These are phyloP conservation scores for Dicrostonyx torquatus DNA, from an alignment of 2,797 vertebrate genomes.

Conservation along the genomic window DNA sequence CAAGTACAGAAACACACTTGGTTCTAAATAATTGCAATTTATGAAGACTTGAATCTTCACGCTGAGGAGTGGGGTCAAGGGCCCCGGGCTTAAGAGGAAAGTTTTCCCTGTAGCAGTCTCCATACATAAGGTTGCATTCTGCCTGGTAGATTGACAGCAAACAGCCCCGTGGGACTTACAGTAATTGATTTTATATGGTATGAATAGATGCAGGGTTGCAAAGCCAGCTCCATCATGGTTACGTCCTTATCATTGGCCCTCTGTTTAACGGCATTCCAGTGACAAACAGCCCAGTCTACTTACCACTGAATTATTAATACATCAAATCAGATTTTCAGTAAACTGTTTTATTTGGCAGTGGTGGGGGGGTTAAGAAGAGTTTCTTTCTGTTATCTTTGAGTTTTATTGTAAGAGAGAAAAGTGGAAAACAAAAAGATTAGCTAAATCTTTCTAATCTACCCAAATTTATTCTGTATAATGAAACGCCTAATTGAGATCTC, in stretches of 20 bases:
- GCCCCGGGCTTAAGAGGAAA: not conserved
- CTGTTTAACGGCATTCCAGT: not conserved
- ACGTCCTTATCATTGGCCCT: slow-evolving; percentile 8
- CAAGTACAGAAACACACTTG: slow-evolving; percentile 41
- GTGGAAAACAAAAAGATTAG: not conserved
- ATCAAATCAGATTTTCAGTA: not conserved
- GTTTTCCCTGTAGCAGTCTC: not conserved
- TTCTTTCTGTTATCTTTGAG: not conserved
- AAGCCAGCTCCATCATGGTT: slow-evolving; percentile 28
- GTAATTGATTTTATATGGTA: slow-evolving; percentile 71
- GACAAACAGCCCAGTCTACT: not conserved
- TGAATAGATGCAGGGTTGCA: slow-evolving; percentile 11
- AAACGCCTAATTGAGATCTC: not conserved
- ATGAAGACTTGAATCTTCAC: slow-evolving; percentile 17
- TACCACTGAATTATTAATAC: slow-evolving; percentile 57
- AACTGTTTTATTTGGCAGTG: not conserved
- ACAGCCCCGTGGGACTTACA: slow-evolving; percentile 25
- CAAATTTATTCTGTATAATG: not conserved
- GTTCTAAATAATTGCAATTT: slow-evolving; percentile 52
- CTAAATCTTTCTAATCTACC: not conserved
- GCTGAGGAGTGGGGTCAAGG: not conserved
- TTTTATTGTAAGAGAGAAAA: not conserved
- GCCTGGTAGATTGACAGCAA: slow-evolving; percentile 33
- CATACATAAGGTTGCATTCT: slow-evolving; percentile 34
- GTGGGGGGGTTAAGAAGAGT: not conserved